Conservation (phyloP, 2,888 invertebrate species). For the Dorcus parallelipipedus region DNA sequence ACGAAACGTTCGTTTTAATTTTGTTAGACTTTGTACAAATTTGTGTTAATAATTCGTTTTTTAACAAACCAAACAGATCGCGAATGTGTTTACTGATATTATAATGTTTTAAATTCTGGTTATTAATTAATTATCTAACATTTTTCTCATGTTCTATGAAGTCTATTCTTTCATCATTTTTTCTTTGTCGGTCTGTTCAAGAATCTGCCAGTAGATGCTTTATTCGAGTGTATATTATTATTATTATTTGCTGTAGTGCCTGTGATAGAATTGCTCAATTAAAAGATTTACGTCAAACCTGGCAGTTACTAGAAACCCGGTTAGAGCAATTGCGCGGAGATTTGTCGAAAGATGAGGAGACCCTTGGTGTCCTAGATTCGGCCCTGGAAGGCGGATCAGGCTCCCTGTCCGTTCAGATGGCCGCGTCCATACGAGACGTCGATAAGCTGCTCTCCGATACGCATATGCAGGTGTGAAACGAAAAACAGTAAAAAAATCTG, state of each 20-base stretch:
- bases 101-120: no score
- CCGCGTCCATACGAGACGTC: constrained; percentile 51
- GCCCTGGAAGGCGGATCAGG: constrained; percentile 45
- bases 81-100: no score
- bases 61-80: no score
- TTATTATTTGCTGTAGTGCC: constrained; percentile 52
- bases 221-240: background rate
- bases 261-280: constrained; percentile 68
- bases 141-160: background rate
- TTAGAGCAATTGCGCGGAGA: constrained; percentile 74
- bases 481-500: no score
- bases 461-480: constrained; percentile 42
- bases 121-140: no score
- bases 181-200: no score
- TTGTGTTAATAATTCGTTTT: no score
- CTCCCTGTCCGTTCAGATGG: constrained; percentile 51
- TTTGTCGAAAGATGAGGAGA: constrained; percentile 67
- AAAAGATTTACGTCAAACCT: constrained; percentile 67
- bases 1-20: no score
- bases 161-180: no score
- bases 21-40: no score
- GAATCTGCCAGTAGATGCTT: background rate
- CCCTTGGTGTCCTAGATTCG: constrained; percentile 53
- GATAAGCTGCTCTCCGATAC: constrained; percentile 56
- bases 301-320: constrained; percentile 75